These are phyloP conservation scores for Lomographa bimaculata DNA, from an alignment of 2,888 invertebrate genomes.

Conservation along the genomic window DNA sequence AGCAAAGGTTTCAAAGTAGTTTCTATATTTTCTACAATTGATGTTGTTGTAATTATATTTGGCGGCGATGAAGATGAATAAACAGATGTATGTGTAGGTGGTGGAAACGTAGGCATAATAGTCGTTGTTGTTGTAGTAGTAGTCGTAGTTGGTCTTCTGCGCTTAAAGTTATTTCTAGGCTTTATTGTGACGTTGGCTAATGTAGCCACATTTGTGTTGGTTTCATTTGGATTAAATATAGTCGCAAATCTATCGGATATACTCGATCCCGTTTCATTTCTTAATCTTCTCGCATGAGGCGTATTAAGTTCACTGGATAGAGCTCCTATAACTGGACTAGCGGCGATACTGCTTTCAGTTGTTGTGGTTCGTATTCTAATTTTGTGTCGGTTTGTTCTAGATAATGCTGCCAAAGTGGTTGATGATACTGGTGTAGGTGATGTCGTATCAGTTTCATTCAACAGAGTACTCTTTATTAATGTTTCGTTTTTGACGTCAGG, in stretches of 20 bases:
- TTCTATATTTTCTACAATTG: slow-evolving; percentile 41
- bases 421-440: slow-evolving; percentile 38
- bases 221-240: slow-evolving; percentile 54
- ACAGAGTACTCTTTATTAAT: slow-evolving; percentile 38
- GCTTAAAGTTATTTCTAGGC: slow-evolving; percentile 57
- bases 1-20: slow-evolving; percentile 52
- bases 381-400: slow-evolving; percentile 57
- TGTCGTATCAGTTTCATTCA: slow-evolving; percentile 55
- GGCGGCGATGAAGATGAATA: slow-evolving; percentile 10
- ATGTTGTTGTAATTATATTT: slow-evolving; percentile 30
- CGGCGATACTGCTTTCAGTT: slow-evolving; percentile 55
- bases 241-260: slow-evolving; percentile 58
- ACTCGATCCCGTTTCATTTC: slow-evolving; percentile 48
- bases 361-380: slow-evolving; percentile 74
- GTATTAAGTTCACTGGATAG: slow-evolving; percentile 51
- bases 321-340: slow-evolving; percentile 56
- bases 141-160: slow-evolving; percentile 76
- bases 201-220: slow-evolving; percentile 54
- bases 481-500: slow-evolving; percentile 44
- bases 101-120: slow-evolving; percentile 18
- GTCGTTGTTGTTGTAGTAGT: slow-evolving; percentile 53
- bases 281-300: slow-evolving; percentile 18
- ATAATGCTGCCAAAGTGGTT: slow-evolving; percentile 34
- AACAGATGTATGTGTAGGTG: slow-evolving; percentile 7
- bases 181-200: slow-evolving; percentile 47